These are phyloP conservation scores for Equus przewalskii DNA, from an alignment of 2,113 vertebrate species.

Conservation along the genomic window DNA sequence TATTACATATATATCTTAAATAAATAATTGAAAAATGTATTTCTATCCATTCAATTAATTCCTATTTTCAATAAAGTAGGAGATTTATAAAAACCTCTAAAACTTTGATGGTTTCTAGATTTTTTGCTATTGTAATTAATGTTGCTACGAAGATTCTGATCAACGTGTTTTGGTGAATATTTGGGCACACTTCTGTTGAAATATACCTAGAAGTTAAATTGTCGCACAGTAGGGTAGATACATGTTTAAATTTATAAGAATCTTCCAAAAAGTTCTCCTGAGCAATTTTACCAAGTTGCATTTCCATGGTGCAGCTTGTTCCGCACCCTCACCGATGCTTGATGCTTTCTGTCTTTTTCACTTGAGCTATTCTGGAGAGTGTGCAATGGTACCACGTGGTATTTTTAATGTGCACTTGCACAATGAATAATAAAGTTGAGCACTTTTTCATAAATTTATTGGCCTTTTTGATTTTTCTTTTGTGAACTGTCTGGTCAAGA, in stretches of 20 bases:
- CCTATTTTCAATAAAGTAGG: background rate
- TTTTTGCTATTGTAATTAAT: background rate
- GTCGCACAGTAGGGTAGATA: background rate
- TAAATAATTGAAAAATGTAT: background rate
- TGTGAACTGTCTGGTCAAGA: background rate
- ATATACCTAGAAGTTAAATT: background rate
- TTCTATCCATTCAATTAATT: background rate
- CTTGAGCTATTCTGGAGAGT: background rate
- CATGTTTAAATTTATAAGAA: background rate
- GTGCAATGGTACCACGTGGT: rapidly evolving
- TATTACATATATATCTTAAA: background rate
- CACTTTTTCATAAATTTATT: background rate
- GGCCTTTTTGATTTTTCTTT: background rate
- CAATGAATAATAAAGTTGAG: background rate
- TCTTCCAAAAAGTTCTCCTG: background rate
- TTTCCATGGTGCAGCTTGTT: background rate
- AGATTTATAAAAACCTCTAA: background rate
- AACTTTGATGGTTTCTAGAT: background rate
- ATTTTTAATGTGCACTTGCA: background rate
- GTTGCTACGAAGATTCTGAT: background rate
- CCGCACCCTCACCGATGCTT: background rate
- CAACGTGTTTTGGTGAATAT: background rate
- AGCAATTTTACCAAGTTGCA: background rate
- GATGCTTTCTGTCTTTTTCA: background rate
- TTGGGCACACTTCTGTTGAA: background rate